A percentile compares a stretch with the other conserved stretches of the same genome.
phyloP scores from a whole-genome alignment of 2,797 vertebrate genomes.

The Varecia variegata region DNA sequence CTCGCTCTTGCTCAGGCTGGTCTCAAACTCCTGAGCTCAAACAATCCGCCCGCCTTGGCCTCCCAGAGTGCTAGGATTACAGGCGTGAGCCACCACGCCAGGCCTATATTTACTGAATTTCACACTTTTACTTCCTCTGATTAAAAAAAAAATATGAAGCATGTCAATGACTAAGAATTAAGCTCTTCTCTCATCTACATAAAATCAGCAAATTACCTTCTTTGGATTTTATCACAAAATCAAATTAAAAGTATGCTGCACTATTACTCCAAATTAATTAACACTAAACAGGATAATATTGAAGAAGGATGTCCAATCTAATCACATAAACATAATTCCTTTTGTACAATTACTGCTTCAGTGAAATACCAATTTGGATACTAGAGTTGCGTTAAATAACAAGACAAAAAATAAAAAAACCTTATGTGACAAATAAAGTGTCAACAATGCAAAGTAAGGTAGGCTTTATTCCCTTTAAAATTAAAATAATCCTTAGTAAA shows the following conservation, averaged over 20 bases:
- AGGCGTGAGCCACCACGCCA: no score
- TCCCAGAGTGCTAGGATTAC: no score
- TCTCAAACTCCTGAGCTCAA: no score
- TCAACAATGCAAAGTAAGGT: not conserved
- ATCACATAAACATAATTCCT: not conserved
- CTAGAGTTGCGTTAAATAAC: not conserved
- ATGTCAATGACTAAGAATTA: conserved; percentile 14
- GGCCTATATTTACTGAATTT: not conserved
- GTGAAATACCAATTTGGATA: not conserved
- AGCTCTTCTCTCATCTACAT: conserved; percentile 28
- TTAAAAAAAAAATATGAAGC: not conserved
- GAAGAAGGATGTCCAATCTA: not conserved
- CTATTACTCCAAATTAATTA: conserved; percentile 61
- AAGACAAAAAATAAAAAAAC: not conserved
- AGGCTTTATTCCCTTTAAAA: not conserved
- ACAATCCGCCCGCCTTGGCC: no score
- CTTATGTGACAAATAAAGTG: not conserved
- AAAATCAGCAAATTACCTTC: conserved; percentile 50
- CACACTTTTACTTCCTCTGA: not conserved
- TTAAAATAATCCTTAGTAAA: conserved; percentile 4
- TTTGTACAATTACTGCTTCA: not conserved
- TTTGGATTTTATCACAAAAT: conserved; percentile 55
- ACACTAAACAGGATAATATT: not conserved
- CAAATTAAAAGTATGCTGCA: conserved; percentile 68
- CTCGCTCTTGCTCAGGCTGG: no score